Evolutionary conservation across 2,113 vertebrate genomes (phyloP), one percentile per base, ranked within the genome.

Genomic region (Aldabrachelys gigantea): DNA sequence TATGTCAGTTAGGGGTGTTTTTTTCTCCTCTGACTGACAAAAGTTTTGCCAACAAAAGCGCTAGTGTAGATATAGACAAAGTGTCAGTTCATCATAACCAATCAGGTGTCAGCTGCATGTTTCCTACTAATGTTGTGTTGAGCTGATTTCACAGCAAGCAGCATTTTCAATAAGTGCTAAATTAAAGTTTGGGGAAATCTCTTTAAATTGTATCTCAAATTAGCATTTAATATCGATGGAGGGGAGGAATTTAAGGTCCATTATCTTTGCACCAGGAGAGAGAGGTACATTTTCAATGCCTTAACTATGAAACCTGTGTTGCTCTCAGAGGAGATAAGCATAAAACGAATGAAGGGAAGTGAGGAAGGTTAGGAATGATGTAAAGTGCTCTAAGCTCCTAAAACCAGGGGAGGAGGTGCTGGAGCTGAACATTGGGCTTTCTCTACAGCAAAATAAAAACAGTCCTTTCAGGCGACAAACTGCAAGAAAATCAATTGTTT

Each of bases 211-310:
- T 62, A 31, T 62, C 29, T 62, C 27, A 31, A 29, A 62, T 62
- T 31, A 31, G 57, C 27, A 62, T 62, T 62, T 62, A 62, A 62
- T 62, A 12, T 31, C 6, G 57, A 62, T 62, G 57, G 85, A 93
- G 89, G 84, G 49, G 81, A 95, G 92, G 89, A 96, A 91, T 97
- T 93, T 94, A 95, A 95, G 87, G 47, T 62, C 27, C 31, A 10
- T 35, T 50, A 53, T 80, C 35, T 31, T 52, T 53, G 79, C 49
- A n/a, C 29, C 49, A 53, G 35, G 49, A 80, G 29, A 62, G 52
- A 52, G 49, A 50, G 16, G 35, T 52, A 35, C 49, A 21, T 35
- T 80, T 52, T 35, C 9, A 80, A 21, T 35, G 47, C 29, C 29
- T 50, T 52, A 17, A 49, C 35, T 52, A 35, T 13, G 17, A 80